Percentiles rank a stretch among this genome's conserved stretches.
Evolutionary conservation across 2,888 invertebrate genomes (phyloP).

Genomic region (Eupithecia subumbrata): DNA sequence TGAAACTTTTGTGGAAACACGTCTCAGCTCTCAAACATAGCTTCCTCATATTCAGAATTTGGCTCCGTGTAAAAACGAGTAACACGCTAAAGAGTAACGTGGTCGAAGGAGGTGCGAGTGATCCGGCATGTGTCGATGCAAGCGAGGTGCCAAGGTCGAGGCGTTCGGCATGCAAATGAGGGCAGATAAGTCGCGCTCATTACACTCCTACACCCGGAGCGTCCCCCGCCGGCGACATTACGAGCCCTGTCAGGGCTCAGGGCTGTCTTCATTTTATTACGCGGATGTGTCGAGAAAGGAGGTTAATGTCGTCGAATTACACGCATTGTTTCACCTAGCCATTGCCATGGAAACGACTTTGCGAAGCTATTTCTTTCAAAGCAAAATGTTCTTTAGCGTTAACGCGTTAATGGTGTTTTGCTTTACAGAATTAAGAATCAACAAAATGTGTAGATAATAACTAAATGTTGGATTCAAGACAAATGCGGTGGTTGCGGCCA

Average conservation of each 20-base stretch:
- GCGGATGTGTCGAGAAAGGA: conserved; percentile 75
- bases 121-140: conserved; percentile 66
- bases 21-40: conserved; percentile 5
- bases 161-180: conserved; percentile 79
- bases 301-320: conserved; percentile 77
- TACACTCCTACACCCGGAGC: conserved; percentile 69
- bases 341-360: conserved; percentile 66
- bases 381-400: conserved; percentile 33
- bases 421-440: neutral
- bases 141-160: conserved; percentile 78
- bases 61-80: neutral
- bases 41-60: neutral
- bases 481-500: conserved; percentile 6
- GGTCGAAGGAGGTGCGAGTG: conserved; percentile 20
- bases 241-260: conserved; percentile 67
- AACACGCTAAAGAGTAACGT: conserved; percentile 1
- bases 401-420: conserved; percentile 23
- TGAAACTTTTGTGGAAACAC: conserved; percentile 10
- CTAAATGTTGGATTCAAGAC: conserved; percentile 21
- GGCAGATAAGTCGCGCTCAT: conserved; percentile 78
- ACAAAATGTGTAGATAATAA: neutral
- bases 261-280: conserved; percentile 76
- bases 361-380: conserved; percentile 45
- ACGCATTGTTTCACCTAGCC: conserved; percentile 75
- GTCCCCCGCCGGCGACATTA: conserved; percentile 67